Conservation (phyloP, 92 coral and sea anemone genomes). For the Blastomussa wellsi region DNA sequence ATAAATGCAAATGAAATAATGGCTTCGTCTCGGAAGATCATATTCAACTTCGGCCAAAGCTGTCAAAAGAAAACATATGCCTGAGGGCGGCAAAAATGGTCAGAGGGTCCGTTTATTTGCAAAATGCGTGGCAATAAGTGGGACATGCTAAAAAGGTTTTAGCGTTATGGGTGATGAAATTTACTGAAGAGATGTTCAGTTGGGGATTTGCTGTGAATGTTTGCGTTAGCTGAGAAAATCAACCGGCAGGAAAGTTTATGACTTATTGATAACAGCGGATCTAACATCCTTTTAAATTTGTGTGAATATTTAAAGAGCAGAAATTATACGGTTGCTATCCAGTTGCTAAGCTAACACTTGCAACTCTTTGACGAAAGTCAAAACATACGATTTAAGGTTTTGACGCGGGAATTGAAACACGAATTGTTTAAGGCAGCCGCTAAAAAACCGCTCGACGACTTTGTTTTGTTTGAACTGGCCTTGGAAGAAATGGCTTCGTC, state of each 20-base stretch:
- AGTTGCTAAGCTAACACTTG: slow-evolving; percentile 45
- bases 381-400: not conserved
- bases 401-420: not conserved
- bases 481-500: slow-evolving; percentile 66
- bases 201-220: not conserved
- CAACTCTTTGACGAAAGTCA: not conserved
- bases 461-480: slow-evolving; percentile 14
- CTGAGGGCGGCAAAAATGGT: slow-evolving; percentile 17
- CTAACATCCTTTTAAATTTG: slow-evolving; percentile 9
- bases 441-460: not conserved
- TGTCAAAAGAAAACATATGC: slow-evolving; percentile 14
- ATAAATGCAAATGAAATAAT: slow-evolving; percentile 15
- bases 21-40: not conserved
- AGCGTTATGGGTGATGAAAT: not conserved
- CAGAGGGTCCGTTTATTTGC: not conserved
- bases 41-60: slow-evolving; percentile 17
- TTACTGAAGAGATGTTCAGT: not conserved
- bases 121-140: not conserved
- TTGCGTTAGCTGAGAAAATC: not conserved
- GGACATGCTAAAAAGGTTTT: not conserved
- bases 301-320: slow-evolving; percentile 26
- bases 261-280: slow-evolving; percentile 14
- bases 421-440: not conserved
- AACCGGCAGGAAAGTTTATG: not conserved
- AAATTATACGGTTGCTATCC: slow-evolving; percentile 21